Evolutionary conservation across 2,888 invertebrate genomes (phyloP).

Genomic region (Pyrocoelia pectoralis): DNA sequence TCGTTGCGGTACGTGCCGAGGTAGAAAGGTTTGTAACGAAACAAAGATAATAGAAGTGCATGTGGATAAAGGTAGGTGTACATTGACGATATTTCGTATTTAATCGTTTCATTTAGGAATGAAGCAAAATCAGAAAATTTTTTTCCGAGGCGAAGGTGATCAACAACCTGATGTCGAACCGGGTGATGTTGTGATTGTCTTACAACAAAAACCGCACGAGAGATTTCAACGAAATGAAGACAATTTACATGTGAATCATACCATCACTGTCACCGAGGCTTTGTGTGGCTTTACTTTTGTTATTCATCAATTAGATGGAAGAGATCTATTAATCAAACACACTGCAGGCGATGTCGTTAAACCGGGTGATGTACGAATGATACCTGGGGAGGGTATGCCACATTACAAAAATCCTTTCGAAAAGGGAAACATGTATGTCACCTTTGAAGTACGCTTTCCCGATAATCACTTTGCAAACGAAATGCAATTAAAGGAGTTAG

Average conservation of each 20-base stretch:
- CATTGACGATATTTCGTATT: background rate
- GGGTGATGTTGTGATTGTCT: constrained; percentile 88
- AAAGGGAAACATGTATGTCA: constrained; percentile 85
- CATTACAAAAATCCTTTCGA: constrained; percentile 83
- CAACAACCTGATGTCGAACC: constrained; percentile 86
- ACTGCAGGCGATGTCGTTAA: constrained; percentile 87
- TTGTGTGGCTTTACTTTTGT: constrained; percentile 88
- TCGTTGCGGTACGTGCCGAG: constrained; percentile 82
- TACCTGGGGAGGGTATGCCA: constrained; percentile 93
- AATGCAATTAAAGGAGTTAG: constrained; percentile 72
- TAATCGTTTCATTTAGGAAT: constrained; percentile 59
- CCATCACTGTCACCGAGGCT: constrained; percentile 85
- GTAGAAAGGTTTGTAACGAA: constrained; percentile 84
- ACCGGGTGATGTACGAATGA: constrained; percentile 80
- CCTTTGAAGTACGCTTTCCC: constrained; percentile 88
- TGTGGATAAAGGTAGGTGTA: constrained; percentile 78
- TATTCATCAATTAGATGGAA: constrained; percentile 89
- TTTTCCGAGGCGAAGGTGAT: constrained; percentile 89
- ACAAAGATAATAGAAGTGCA: constrained; percentile 86
- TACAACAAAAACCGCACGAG: constrained; percentile 83
- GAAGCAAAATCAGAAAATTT: constrained; percentile 85
- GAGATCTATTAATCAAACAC: constrained; percentile 80
- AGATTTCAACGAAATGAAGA: constrained; percentile 79
- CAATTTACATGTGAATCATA: constrained; percentile 77
- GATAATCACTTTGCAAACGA: constrained; percentile 78